These are phyloP conservation scores for Erinaceus europaeus DNA, from an alignment of 2,113 vertebrate genomes.

Conservation along the genomic window DNA sequence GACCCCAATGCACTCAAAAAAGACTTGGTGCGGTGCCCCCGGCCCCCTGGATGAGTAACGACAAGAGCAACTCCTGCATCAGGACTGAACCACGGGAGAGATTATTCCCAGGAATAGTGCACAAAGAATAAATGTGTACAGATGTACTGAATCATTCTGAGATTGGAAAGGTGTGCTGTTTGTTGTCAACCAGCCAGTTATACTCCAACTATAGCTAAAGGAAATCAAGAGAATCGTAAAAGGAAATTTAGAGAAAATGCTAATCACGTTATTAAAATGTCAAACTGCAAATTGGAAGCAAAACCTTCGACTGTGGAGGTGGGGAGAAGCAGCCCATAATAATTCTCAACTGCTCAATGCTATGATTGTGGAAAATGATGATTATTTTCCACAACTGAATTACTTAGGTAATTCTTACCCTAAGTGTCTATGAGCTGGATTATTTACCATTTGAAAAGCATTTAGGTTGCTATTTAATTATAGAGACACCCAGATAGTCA, in stretches of 20 bases:
- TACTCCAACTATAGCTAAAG: not conserved
- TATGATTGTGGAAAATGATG: not conserved
- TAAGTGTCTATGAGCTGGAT: slow-evolving; percentile 9
- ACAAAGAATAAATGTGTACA: slow-evolving; percentile 13
- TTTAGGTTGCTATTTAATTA: slow-evolving; percentile 7
- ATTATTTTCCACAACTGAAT: not conserved
- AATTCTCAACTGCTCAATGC: too few relatives aligned
- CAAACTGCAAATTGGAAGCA: not conserved
- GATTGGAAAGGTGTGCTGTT: not conserved
- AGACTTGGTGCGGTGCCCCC: too few relatives aligned
- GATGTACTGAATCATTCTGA: slow-evolving; percentile 32
- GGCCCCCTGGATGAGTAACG: too few relatives aligned
- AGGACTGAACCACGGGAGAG: not conserved
- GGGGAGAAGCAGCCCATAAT: too few relatives aligned
- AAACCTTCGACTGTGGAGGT: too few relatives aligned
- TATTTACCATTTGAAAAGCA: not conserved
- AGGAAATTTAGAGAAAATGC: slow-evolving; percentile 17
- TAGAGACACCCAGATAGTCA: not conserved
- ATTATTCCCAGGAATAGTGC: slow-evolving; percentile 11
- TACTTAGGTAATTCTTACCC: slow-evolving; percentile 29
- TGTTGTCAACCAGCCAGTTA: not conserved
- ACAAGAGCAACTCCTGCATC: not conserved
- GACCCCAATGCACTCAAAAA: too few relatives aligned
- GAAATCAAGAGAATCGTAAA: not conserved
- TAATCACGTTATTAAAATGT: not conserved